Conservation (phyloP, 2,113 vertebrate genomes). For the Aptenodytes forsteri region DNA sequence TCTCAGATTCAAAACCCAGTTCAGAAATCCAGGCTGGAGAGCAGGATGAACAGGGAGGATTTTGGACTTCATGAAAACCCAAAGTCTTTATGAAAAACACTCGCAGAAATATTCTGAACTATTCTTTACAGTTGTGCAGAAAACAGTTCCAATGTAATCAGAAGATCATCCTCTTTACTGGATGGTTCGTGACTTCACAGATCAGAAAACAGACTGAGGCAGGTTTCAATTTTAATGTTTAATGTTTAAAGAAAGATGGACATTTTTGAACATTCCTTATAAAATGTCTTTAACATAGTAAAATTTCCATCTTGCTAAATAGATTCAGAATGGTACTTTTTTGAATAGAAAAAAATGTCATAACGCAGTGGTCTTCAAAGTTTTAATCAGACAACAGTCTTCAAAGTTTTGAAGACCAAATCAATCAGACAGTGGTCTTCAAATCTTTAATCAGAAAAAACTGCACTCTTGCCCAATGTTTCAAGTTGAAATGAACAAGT, state of each 20-base stretch:
- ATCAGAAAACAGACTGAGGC: background rate
- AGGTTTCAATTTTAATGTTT: background rate
- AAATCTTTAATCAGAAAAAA: background rate
- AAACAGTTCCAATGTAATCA: background rate
- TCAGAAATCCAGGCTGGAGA: background rate
- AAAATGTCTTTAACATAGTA: background rate
- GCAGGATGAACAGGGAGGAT: background rate
- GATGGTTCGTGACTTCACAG: background rate
- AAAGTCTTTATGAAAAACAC: background rate
- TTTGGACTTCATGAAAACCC: background rate
- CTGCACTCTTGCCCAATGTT: fast-evolving
- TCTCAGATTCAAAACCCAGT: background rate
- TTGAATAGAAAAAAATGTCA: background rate
- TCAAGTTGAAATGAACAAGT: background rate
- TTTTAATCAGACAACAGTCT: background rate
- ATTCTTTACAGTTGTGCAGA: background rate
- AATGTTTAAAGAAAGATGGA: background rate
- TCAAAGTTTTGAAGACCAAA: background rate
- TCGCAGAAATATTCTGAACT: background rate
- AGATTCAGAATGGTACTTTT: background rate
- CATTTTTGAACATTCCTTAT: background rate
- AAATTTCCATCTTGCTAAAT: background rate
- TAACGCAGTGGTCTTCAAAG: background rate
- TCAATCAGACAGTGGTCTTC: background rate
- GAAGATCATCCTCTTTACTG: background rate